A percentile compares a stretch with the other conserved stretches of the same genome.
Conservation (phyloP, 2,113 vertebrate species). For the Sturnus vulgaris region DNA sequence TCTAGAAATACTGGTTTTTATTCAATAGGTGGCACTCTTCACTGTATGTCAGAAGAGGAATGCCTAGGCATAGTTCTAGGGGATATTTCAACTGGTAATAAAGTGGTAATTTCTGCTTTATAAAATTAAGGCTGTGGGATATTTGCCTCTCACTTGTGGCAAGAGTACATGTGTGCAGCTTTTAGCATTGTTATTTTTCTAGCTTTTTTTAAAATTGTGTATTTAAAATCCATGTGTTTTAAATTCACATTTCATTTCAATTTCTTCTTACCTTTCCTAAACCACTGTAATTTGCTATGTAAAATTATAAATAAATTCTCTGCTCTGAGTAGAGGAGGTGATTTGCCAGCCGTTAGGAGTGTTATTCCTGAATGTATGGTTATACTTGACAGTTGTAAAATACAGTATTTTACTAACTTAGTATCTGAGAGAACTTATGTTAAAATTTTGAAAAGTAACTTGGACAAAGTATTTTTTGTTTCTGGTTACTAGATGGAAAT, state of each 20-base stretch:
- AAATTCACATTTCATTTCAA: not conserved
- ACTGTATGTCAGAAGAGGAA: not conserved
- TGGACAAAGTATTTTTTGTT: not conserved
- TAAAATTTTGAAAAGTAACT: not conserved
- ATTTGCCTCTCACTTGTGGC: not conserved
- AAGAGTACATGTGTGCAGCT: not conserved
- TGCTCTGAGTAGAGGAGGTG: not conserved
- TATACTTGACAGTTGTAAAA: not conserved
- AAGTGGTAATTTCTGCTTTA: not conserved
- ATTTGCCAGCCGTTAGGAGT: not conserved
- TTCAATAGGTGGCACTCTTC: conserved; percentile 55
- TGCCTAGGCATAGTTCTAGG: not conserved
- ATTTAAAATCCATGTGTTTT: not conserved
- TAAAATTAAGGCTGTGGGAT: not conserved
- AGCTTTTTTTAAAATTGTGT: not conserved
- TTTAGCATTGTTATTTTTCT: not conserved
- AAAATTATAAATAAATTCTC: not conserved
- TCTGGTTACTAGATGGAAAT: not conserved
- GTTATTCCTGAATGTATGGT: not conserved
- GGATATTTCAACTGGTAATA: not conserved
- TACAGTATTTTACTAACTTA: not conserved
- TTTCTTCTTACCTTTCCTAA: not conserved
- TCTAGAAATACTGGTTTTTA: not conserved
- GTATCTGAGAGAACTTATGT: not conserved
- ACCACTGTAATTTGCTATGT: not conserved